Evolutionary conservation across 2,113 vertebrate genomes (phyloP).

Genomic region (Crotalus viridis): DNA sequence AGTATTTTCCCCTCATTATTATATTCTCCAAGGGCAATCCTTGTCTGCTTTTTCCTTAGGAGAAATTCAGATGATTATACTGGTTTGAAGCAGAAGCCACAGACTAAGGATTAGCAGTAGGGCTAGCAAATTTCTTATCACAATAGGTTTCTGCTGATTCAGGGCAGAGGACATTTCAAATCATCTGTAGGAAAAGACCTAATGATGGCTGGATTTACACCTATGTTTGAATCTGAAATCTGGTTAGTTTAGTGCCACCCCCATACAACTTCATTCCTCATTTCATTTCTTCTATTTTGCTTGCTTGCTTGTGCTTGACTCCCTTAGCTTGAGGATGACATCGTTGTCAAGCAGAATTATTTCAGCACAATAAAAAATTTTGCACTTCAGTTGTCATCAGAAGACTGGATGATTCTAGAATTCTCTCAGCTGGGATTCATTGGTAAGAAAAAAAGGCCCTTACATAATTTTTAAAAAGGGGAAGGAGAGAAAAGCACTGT

Average conservation of each 20-base stretch:
- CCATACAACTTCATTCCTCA: conserved; percentile 2
- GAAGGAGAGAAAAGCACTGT: not conserved
- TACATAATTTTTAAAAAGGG: conserved; percentile 17
- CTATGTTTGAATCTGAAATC: conserved; percentile 1
- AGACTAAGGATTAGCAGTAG: not conserved
- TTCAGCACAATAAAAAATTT: conserved; percentile 99
- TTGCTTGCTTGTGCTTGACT: conserved; percentile 29
- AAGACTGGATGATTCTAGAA: conserved; percentile 99
- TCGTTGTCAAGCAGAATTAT: conserved; percentile 98
- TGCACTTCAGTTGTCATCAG: conserved; percentile 93
- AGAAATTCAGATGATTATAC: not conserved
- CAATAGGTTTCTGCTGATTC: not conserved
- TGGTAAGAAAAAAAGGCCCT: conserved; percentile 74
- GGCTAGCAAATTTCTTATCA: not conserved
- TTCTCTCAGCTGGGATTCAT: conserved; percentile 99
- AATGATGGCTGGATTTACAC: not conserved
- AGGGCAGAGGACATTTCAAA: not conserved
- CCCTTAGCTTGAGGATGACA: conserved; percentile 94
- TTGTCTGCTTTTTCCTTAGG: not conserved
- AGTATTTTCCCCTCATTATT: not conserved
- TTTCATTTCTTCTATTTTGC: conserved; percentile 15
- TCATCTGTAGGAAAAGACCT: not conserved
- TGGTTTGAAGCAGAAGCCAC: not conserved
- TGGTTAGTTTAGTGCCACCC: not conserved
- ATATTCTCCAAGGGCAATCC: not conserved